A percentile compares a stretch with the other conserved stretches of the same genome.
These are phyloP conservation scores for Cryptocheilus praepositus DNA, from an alignment of 2,888 invertebrate species.

Conservation along the genomic window DNA sequence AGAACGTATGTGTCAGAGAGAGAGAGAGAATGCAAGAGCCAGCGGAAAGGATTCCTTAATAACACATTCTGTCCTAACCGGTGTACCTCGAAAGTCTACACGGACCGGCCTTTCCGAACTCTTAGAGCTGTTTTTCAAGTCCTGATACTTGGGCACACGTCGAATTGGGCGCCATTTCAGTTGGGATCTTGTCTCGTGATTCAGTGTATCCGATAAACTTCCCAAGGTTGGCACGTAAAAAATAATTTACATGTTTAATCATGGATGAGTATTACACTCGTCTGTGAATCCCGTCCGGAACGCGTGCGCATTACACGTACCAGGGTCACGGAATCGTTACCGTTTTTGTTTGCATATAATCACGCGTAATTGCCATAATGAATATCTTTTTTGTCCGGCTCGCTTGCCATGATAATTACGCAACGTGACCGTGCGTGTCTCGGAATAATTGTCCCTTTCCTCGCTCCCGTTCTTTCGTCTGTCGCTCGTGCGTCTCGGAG, in stretches of 20 bases:
- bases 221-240: no score
- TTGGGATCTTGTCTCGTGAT: no score
- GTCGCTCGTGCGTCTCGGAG: neutral
- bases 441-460: constrained; percentile 27
- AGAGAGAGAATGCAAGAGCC: constrained; percentile 26
- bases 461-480: constrained; percentile 14
- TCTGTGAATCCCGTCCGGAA: constrained; percentile 1
- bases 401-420: constrained; percentile 31
- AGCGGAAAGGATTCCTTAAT: constrained; percentile 56
- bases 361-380: constrained; percentile 8
- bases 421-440: constrained; percentile 16
- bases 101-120: neutral
- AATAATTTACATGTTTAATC: no score
- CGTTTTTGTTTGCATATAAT: constrained; percentile 28
- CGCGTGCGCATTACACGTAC: constrained; percentile 16
- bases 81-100: constrained; percentile 49
- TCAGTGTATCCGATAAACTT: no score
- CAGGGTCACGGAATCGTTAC: constrained; percentile 37
- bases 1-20: constrained; percentile 18
- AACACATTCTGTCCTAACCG: constrained; percentile 64
- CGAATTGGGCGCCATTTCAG: no score
- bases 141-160: no score
- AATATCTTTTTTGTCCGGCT: neutral
- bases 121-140: no score
- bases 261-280: constrained; percentile 21